Base-by-base conservation (phyloP, 2,888 invertebrate species). In the Rhopalosiphum nymphaeae region DNA sequence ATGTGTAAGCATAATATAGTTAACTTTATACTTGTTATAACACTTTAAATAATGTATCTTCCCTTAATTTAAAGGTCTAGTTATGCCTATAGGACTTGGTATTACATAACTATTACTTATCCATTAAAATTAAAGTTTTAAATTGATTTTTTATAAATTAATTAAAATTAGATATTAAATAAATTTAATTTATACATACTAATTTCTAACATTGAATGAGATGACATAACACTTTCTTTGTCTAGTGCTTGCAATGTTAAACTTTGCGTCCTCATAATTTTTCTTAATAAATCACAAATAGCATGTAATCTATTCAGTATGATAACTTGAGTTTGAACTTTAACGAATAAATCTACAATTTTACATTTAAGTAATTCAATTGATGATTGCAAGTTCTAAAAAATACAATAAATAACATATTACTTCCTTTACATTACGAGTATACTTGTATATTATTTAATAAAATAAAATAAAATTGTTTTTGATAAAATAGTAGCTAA, bases 191-290 rank as follows among this genome's bases (percentile, higher is more conserved):
- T 87, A 61, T 61, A 94, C 91, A 67, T 91, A 94, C 94, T 53
- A 25, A 94, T 94, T 87, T 94, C 94, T 91, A 67, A 53, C 3
- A 94, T 91, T 25, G n/a, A 61, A 44, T 91, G 49, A 9, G 85
- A 53, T 49, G 94, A 91, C 44, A 94, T 49, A 4, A 25, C 25
- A 53, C 44, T 91, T 67, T 91, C 91, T 94, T 94, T 94, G 61
- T 86, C 67, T 53, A 91, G 53, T 61, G 67, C 53, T 61, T 87
- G 90, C n/a, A 61, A 21, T 44, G 94, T 86, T 29, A 94, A 49
- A 94, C 42, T 94, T 91, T 94, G 94, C 16, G 44, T 94, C n/a
- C 94, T 94, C n/a, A 91, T 91, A 87, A 94, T 94, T 94, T 94
- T 94, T 67, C 94, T 94, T 36, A 94, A 91, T 67, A 94, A 67